A percentile compares a stretch with the other conserved stretches of the same genome.
Conservation (phyloP, 1,140 invertebrate species). For the Trichonephila clavipes region DNA sequence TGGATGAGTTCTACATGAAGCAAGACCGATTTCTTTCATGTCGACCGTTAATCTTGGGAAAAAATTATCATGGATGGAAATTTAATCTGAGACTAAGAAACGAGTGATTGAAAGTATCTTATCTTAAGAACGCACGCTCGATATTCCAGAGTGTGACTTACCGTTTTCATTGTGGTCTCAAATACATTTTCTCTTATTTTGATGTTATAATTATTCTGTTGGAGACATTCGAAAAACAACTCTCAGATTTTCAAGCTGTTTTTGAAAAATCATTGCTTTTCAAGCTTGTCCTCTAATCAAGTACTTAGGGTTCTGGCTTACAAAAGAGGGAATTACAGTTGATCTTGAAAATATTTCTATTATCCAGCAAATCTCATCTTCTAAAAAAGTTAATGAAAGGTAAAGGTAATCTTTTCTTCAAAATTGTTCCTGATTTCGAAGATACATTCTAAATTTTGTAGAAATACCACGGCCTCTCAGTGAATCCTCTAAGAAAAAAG, state of each 20-base stretch:
- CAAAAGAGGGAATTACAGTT: no score
- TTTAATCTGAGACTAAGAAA: no score
- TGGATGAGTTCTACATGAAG: neutral
- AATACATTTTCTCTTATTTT: neutral
- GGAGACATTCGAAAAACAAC: neutral
- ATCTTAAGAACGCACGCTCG: neutral
- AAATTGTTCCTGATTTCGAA: neutral
- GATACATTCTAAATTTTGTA: neutral
- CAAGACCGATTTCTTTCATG: neutral
- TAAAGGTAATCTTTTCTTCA: neutral
- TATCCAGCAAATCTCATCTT: neutral
- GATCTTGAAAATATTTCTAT: neutral
- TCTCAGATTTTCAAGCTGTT: neutral
- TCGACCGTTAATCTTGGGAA: no score
- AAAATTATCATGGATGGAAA: no score
- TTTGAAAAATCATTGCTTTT: neutral
- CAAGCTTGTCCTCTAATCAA: neutral
- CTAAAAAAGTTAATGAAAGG: neutral
- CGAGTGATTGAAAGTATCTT: neutral
- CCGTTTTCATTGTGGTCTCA: neutral
- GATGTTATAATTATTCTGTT: neutral
- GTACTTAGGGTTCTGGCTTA: no score
- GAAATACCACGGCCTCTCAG: slow-evolving; percentile 13
- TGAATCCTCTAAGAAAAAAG: slow-evolving; percentile 12
- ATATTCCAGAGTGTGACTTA: neutral